Base-by-base conservation (phyloP, 2,113 vertebrate species). In the Bos indicus region DNA sequence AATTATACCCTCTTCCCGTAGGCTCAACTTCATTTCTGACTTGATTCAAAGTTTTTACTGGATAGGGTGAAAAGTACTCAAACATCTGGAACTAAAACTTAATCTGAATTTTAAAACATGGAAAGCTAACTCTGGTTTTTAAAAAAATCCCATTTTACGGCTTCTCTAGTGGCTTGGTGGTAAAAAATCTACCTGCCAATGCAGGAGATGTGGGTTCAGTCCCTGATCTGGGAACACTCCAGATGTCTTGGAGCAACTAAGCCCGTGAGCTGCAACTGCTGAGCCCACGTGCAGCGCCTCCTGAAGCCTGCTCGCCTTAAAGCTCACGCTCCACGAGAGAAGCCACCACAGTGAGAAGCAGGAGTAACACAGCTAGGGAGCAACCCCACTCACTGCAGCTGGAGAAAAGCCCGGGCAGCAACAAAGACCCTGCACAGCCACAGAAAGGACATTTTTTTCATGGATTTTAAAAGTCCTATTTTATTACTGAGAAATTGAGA, bases 81-180 rank as follows among this genome's bases (percentile, higher is more conserved):
- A 16, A 80, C 43, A 48, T 51, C 36, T 43, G 19, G 26, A 88
- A 83, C 74, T 48, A 60, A 85, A 64, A 57, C 51, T 46, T 46
- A 30, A 56, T 8, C 77, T 83, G 36, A 82, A 77, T 56, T 95
- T 60, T 67, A 81, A 93, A 92, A 33, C 51, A 21, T 46, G 36
- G 84, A 48, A 86, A 25, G 33, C 89, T 80, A 17, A 16, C 56
- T 57, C 59, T 2, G 40, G 43, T 26, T 60, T 51, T 8, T 4
- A 30, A 60, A 33, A 17, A n/a, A 71, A 36, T 36, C 64, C 64
- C 64, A 71, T 5, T 71, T n/a, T 3, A 2, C 30, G 64, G 64
- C 17, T 36, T 23, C n/a, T 21, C 64, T 36, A 9, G 33, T 71
- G n/a, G n/a, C n/a, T 71, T 17, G 11, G 64, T 36, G 17, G n/a